Percentiles rank a stretch among this genome's conserved stretches.
phyloP scores from a whole-genome alignment of 1,140 invertebrate genomes.

The Lamellibrachia luymesi region DNA sequence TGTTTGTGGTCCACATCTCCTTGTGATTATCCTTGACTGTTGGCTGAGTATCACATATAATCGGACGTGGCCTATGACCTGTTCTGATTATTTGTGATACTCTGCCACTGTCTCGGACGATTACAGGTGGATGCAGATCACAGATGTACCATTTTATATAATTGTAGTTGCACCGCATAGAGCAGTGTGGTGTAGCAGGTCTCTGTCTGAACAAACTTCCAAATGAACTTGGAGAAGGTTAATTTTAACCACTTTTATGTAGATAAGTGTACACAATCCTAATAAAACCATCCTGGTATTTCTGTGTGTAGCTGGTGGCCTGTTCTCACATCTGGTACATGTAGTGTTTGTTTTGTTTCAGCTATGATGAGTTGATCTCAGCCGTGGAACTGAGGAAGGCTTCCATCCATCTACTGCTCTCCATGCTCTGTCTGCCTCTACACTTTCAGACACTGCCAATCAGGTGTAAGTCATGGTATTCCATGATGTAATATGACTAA shows the following conservation, averaged over 20 bases:
- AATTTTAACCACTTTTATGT: too few relatives aligned
- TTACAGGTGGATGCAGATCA: too few relatives aligned
- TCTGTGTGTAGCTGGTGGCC: background rate
- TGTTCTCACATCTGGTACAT: background rate
- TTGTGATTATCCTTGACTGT: too few relatives aligned
- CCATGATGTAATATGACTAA: too few relatives aligned
- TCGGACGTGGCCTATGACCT: too few relatives aligned
- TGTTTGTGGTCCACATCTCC: too few relatives aligned
- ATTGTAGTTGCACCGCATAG: too few relatives aligned
- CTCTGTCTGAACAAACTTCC: background rate
- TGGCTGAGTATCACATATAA: too few relatives aligned
- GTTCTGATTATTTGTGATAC: too few relatives aligned
- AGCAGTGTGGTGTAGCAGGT: too few relatives aligned
- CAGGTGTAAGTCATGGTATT: conserved; percentile 58
- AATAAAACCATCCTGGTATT: background rate
- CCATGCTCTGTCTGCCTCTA: conserved; percentile 83
- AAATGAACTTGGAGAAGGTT: background rate
- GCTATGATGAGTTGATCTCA: conserved; percentile 46
- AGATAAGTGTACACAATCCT: background rate
- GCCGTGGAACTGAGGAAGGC: conserved; percentile 76
- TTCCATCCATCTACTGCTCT: conserved; percentile 85
- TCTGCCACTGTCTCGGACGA: too few relatives aligned
- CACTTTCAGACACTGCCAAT: conserved; percentile 72
- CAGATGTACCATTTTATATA: too few relatives aligned
- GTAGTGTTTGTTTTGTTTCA: conserved; percentile 24